Percentiles rank a stretch among this genome's conserved stretches.
Evolutionary conservation across 1,140 invertebrate species (phyloP).

Genomic region (Drosophila mayri): DNA sequence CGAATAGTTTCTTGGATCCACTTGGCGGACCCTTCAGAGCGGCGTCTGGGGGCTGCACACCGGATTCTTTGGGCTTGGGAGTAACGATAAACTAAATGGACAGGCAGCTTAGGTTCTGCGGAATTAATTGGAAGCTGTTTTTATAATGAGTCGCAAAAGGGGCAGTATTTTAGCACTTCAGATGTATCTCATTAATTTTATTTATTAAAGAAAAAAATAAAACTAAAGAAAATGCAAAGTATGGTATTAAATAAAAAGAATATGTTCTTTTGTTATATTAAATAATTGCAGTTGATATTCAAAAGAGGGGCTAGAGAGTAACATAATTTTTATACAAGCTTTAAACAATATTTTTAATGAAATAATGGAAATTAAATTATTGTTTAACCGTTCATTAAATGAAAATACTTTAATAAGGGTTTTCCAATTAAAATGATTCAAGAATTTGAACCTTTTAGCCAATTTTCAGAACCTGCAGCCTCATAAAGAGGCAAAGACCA

Average conservation of each 20-base stretch:
- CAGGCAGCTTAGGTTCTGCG: slow-evolving; percentile 18
- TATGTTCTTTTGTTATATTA: neutral
- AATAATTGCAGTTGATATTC: neutral
- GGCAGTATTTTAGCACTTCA: slow-evolving; percentile 6
- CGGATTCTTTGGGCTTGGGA: slow-evolving; percentile 19
- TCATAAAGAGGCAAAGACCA: neutral
- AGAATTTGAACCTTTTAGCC: neutral
- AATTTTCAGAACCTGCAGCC: neutral
- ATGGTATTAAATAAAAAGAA: neutral
- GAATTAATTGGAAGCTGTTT: slow-evolving; percentile 41
- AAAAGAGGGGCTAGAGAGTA: neutral
- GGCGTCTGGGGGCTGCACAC: slow-evolving; percentile 11
- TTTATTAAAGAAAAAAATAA: slow-evolving; percentile 4
- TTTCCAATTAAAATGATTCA: neutral
- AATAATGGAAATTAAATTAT: neutral
- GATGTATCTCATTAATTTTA: slow-evolving; percentile 5
- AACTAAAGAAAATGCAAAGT: neutral
- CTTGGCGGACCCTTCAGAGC: slow-evolving; percentile 36
- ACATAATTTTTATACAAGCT: neutral
- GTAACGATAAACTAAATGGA: slow-evolving; percentile 35
- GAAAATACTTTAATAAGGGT: fast-evolving
- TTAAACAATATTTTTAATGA: neutral
- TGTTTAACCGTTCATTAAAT: neutral
- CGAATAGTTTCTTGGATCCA: slow-evolving; percentile 26
- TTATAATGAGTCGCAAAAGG: slow-evolving; percentile 25